Conservation (phyloP, 2,888 invertebrate species). For the Xestia ashworthii region DNA sequence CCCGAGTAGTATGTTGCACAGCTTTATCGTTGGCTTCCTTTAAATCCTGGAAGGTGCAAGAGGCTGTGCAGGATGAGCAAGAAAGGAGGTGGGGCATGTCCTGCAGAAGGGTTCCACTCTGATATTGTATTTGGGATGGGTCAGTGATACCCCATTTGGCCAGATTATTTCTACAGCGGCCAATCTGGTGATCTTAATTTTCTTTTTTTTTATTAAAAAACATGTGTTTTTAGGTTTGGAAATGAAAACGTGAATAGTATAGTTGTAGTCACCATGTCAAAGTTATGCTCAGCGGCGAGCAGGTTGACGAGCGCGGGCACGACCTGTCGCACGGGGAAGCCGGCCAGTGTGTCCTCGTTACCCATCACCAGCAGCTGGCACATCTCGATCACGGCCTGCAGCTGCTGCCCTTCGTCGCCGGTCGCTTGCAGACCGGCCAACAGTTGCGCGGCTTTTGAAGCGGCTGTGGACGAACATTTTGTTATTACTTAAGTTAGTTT, state of each 20-base stretch:
- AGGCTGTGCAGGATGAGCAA: no score
- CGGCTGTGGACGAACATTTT: slow-evolving; percentile 86
- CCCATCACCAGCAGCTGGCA: slow-evolving; percentile 99
- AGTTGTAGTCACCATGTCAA: slow-evolving; percentile 95
- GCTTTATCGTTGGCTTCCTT: no score
- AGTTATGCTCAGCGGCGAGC: slow-evolving; percentile 99
- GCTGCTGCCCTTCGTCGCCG: slow-evolving; percentile 98
- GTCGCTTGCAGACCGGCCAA: slow-evolving; percentile 97
- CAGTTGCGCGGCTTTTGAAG: slow-evolving; percentile 98
- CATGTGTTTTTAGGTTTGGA: background rate
- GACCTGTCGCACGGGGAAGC: slow-evolving; percentile 99
- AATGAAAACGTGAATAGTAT: background rate
- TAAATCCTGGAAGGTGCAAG: no score
- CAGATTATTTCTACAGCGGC: no score
- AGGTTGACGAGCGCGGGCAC: slow-evolving; percentile 98
- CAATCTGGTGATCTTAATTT: no score
- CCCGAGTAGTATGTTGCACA: no score
- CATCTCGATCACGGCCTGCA: slow-evolving; percentile 99
- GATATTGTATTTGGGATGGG: no score
- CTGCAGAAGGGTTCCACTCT: no score
- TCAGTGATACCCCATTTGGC: no score
- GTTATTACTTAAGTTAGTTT: background rate
- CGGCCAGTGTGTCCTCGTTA: slow-evolving; percentile 99
- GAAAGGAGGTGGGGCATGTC: no score
- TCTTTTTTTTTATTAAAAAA: no score